Conservation (phyloP, 2,888 invertebrate species). For the Willowsia nigromaculata region DNA sequence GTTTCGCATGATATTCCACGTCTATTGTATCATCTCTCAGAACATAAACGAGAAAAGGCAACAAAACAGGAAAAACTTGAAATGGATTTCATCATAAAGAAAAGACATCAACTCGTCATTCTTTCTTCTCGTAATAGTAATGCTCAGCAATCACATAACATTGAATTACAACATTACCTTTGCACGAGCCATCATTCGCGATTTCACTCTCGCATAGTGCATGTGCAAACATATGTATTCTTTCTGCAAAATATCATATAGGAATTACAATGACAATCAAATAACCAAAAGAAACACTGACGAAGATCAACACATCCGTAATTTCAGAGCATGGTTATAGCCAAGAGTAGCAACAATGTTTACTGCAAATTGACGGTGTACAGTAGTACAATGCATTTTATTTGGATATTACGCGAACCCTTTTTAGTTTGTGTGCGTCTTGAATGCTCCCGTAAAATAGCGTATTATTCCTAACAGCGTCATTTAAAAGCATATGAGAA, state of each 20-base stretch:
- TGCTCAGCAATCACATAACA: constrained; percentile 46
- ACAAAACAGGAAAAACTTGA: too few relatives aligned
- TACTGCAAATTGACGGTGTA: neutral
- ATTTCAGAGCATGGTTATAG: constrained; percentile 6
- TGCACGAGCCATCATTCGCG: constrained; percentile 10
- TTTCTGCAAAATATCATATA: neutral
- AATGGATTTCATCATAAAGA: too few relatives aligned
- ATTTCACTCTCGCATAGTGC: neutral
- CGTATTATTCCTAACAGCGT: neutral
- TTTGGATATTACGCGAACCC: neutral
- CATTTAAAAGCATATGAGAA: neutral
- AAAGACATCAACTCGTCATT: constrained; percentile 23
- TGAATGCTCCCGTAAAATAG: neutral
- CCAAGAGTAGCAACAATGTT: neutral
- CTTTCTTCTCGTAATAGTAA: neutral
- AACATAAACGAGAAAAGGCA: too few relatives aligned
- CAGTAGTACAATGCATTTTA: neutral
- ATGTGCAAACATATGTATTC: neutral
- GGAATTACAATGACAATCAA: constrained; percentile 40
- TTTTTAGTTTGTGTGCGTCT: too few relatives aligned
- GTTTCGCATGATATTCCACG: too few relatives aligned
- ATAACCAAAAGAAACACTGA: constrained; percentile 26
- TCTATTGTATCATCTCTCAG: too few relatives aligned
- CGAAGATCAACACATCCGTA: neutral
- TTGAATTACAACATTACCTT: constrained; percentile 58